Conservation (phyloP, 2,888 invertebrate species). For the Cataglyphis rosenhaueri region DNA sequence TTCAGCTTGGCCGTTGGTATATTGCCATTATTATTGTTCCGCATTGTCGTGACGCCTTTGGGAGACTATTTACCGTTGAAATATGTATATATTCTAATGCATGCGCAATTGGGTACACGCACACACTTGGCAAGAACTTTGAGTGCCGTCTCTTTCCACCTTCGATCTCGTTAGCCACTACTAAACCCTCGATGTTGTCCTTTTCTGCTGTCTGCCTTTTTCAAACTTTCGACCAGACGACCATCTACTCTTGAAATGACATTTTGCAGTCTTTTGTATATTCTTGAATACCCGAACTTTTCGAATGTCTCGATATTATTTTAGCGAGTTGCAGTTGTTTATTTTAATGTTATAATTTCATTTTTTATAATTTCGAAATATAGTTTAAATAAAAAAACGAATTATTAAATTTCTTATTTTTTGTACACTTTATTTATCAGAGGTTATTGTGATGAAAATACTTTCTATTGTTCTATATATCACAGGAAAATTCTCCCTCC, state of each 20-base stretch:
- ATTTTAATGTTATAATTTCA: not conserved
- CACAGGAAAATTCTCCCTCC: not conserved
- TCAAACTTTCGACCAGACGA: slow-evolving; percentile 5
- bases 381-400: slow-evolving; percentile 11
- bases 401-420: slow-evolving; percentile 7
- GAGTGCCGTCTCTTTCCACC: slow-evolving; percentile 41
- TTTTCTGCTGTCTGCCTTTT: slow-evolving; percentile 10
- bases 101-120: slow-evolving; percentile 50
- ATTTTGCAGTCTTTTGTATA: slow-evolving; percentile 16
- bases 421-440: not conserved
- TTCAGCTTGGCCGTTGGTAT: not conserved
- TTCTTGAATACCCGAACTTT: not conserved
- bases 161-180: slow-evolving; percentile 46
- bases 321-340: not conserved
- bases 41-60: slow-evolving; percentile 13
- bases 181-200: slow-evolving; percentile 21
- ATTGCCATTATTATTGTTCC: slow-evolving; percentile 44
- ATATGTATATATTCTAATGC: slow-evolving; percentile 54
- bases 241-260: slow-evolving; percentile 8
- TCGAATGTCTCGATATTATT: not conserved
- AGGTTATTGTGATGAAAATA: not conserved
- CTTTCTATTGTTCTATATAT: not conserved
- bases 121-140: slow-evolving; percentile 47
- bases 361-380: not conserved
- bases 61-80: slow-evolving; percentile 34